These are phyloP conservation scores for Dimorphilus gyrociliatus DNA, from an alignment of 2,888 invertebrate species.

Conservation along the genomic window DNA sequence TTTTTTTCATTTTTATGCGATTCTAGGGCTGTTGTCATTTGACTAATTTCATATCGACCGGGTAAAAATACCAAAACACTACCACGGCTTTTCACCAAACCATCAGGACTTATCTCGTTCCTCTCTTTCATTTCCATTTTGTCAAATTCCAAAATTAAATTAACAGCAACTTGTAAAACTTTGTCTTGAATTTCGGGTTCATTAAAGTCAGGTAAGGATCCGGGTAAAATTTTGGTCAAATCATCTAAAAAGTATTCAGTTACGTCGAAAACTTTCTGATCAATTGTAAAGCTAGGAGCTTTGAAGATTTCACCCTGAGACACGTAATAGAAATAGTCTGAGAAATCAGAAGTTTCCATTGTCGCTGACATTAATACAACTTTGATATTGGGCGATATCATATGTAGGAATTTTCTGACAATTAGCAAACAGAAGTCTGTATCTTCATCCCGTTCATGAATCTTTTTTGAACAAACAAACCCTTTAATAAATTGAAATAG, in stretches of 20 bases:
- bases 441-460: constrained; percentile 78
- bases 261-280: constrained; percentile 25
- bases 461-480: constrained; percentile 40
- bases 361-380: constrained; percentile 84
- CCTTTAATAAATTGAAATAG: background rate
- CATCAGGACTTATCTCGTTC: constrained; percentile 5
- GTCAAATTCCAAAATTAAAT: constrained; percentile 51
- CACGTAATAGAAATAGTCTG: constrained; percentile 48
- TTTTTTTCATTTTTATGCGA: background rate
- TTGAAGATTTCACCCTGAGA: constrained; percentile 20
- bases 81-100: constrained; percentile 35
- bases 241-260: constrained; percentile 32
- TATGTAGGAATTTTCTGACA: constrained; percentile 56
- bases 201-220: constrained; percentile 39
- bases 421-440: constrained; percentile 75
- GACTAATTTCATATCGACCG: constrained; percentile 34
- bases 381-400: constrained; percentile 50
- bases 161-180: constrained; percentile 48
- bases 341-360: constrained; percentile 55
- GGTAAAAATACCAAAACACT: constrained; percentile 77
- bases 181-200: constrained; percentile 46
- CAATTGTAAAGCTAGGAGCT: constrained; percentile 29
- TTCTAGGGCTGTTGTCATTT: background rate
- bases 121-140: constrained; percentile 42
- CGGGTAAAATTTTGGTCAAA: constrained; percentile 20